A percentile compares a stretch with the other conserved stretches of the same genome.
phyloP scores from a whole-genome alignment of 2,888 invertebrate species.

The Alentia gelatinosa region DNA sequence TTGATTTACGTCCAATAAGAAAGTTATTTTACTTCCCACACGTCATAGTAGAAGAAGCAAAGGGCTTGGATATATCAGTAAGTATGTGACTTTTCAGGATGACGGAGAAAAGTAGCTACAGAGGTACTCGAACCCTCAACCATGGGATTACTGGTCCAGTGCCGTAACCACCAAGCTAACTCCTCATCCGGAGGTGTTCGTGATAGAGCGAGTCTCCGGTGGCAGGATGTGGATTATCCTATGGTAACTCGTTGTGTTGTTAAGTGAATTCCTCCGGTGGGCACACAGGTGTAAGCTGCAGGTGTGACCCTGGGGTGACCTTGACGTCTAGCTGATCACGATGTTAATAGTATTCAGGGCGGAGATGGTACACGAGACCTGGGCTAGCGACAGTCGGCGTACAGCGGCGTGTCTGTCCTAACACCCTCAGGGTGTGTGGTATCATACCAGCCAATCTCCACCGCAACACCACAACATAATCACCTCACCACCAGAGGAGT shows the following conservation, averaged over 20 bases:
- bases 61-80: no score
- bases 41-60: no score
- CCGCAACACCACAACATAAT: neutral
- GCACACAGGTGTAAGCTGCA: neutral
- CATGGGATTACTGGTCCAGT: neutral
- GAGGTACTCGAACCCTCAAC: neutral
- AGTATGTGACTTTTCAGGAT: no score
- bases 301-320: neutral
- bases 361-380: neutral
- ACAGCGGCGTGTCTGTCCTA: neutral
- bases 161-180: neutral
- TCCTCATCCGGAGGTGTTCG: neutral
- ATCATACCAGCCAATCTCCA: neutral
- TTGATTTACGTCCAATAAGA: no score
- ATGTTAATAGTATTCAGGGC: neutral
- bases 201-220: neutral
- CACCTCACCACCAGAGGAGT: neutral
- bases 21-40: no score
- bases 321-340: neutral
- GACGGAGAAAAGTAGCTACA: no score
- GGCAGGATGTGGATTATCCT: neutral
- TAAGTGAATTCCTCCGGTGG: neutral
- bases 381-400: neutral
- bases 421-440: neutral
- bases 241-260: neutral